Evolutionary conservation across 2,113 vertebrate genomes (phyloP).

Genomic region (Vanacampus margaritifer): DNA sequence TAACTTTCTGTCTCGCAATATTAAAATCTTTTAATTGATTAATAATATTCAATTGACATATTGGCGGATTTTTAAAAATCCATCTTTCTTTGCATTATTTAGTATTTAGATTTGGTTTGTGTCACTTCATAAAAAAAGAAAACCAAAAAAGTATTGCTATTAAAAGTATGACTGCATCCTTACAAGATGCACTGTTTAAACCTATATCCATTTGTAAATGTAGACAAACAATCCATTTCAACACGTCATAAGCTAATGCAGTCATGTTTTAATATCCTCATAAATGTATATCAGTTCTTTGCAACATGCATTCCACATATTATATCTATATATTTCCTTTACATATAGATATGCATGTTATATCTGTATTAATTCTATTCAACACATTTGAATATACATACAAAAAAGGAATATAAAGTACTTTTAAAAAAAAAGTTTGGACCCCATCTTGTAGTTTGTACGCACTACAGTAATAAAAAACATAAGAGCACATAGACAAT

Average conservation of each 20-base stretch:
- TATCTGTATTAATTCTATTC: slow-evolving; percentile 54
- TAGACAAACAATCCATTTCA: slow-evolving; percentile 52
- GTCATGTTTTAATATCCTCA: background rate
- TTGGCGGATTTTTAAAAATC: too few species aligned
- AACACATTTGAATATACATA: slow-evolving; percentile 62
- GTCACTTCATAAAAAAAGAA: background rate
- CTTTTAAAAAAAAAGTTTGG: background rate
- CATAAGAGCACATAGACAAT: slow-evolving; percentile 58
- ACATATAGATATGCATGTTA: slow-evolving; percentile 45
- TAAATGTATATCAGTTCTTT: slow-evolving; percentile 66
- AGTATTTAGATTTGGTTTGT: too few species aligned
- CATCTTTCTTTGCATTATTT: too few species aligned
- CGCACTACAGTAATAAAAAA: slow-evolving; percentile 26
- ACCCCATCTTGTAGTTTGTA: background rate
- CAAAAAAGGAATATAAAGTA: slow-evolving; percentile 64
- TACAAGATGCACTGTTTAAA: background rate
- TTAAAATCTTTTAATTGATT: too few species aligned
- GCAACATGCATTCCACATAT: slow-evolving; percentile 72
- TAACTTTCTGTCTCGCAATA: background rate
- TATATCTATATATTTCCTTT: slow-evolving; percentile 22
- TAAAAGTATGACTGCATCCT: background rate
- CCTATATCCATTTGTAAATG: slow-evolving; percentile 44
- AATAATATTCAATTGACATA: too few species aligned
- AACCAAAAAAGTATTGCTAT: background rate
- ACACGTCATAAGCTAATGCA: slow-evolving; percentile 66